Evolutionary conservation across 2,888 invertebrate species (phyloP).

Genomic region (Marasmarcha lunaedactyla): DNA sequence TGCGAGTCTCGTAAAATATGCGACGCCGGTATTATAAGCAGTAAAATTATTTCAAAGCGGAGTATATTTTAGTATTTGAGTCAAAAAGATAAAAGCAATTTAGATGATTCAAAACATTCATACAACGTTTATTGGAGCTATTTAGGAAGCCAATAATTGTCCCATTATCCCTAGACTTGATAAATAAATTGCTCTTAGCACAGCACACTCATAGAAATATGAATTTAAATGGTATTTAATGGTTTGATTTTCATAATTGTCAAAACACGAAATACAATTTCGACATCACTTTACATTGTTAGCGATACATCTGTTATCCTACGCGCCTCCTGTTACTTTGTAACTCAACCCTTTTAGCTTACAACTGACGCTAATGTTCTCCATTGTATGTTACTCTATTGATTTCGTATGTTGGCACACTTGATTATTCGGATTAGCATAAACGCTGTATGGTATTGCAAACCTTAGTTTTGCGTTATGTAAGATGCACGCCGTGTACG

Average conservation of each 20-base stretch:
- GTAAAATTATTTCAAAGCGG: too few species aligned
- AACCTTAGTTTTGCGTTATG: not conserved
- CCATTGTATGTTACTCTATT: not conserved
- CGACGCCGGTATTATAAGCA: too few species aligned
- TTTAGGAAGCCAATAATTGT: not conserved
- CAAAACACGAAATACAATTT: too few species aligned
- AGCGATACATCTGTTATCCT: conserved; percentile 36
- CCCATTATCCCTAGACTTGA: not conserved
- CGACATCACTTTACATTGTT: conserved; percentile 23
- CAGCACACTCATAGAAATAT: not conserved
- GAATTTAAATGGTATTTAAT: not conserved
- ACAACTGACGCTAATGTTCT: conserved; percentile 23
- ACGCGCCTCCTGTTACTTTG: conserved; percentile 34
- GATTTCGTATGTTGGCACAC: conserved; percentile 1
- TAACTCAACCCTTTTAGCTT: conserved; percentile 39
- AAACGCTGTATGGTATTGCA: not conserved
- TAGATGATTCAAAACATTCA: not conserved
- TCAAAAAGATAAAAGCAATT: conserved; percentile 1
- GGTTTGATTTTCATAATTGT: too few species aligned
- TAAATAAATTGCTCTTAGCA: not conserved
- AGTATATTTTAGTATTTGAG: too few species aligned
- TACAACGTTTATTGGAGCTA: too few species aligned
- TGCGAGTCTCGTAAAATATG: too few species aligned
- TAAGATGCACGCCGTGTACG: not conserved
- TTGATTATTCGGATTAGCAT: not conserved